Percentiles rank a stretch among this genome's conserved stretches.
phyloP scores from a whole-genome alignment of 2,888 invertebrate species.

The Acanthacorydalis orientalis region DNA sequence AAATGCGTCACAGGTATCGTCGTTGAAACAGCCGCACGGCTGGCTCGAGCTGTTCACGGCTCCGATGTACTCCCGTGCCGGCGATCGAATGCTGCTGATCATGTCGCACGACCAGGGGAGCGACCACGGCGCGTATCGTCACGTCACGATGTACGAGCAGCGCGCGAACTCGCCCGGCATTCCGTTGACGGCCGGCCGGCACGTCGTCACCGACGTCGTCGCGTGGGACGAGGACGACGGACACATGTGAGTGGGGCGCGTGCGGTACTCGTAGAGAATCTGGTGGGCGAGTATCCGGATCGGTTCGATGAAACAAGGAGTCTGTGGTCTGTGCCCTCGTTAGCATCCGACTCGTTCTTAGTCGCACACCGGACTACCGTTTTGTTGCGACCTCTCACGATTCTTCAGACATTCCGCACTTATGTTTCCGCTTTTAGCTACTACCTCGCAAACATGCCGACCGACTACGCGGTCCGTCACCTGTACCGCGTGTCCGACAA shows the following conservation, averaged over 20 bases:
- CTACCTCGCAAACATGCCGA: conserved; percentile 63
- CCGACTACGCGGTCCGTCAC: conserved; percentile 63
- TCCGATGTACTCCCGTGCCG: conserved; percentile 49
- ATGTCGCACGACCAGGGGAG: conserved; percentile 47
- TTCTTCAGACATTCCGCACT: neutral
- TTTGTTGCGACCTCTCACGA: no score
- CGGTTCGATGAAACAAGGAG: no score
- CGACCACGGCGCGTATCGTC: conserved; percentile 40
- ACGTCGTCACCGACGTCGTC: conserved; percentile 55
- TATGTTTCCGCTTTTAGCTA: conserved; percentile 37
- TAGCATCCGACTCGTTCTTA: no score
- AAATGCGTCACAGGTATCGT: neutral
- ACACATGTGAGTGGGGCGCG: conserved; percentile 52
- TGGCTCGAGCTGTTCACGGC: conserved; percentile 69
- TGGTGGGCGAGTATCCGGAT: no score
- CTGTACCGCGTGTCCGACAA: conserved; percentile 47
- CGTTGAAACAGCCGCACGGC: conserved; percentile 32
- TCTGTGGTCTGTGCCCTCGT: no score
- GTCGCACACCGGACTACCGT: no score
- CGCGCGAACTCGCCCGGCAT: conserved; percentile 22
- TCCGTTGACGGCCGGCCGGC: conserved; percentile 42
- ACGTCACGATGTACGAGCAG: conserved; percentile 38
- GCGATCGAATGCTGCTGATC: conserved; percentile 53
- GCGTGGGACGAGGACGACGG: conserved; percentile 50
- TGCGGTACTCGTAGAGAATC: no score